Evolutionary conservation across 2,113 vertebrate species (phyloP).

Genomic region (Antechinus flavipes): DNA sequence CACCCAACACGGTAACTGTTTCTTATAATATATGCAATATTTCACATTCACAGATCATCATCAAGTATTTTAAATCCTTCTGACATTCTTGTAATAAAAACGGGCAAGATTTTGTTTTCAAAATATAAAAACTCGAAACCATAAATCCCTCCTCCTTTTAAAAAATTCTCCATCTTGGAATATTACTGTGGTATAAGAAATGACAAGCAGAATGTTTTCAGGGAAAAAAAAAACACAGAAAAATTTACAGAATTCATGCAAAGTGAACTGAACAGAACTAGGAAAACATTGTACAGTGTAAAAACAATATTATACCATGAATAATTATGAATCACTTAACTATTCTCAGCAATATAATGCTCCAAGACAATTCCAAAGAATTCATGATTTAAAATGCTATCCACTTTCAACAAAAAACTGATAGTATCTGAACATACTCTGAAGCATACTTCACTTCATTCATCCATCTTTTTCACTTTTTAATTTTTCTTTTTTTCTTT

Average conservation of each 20-base stretch:
- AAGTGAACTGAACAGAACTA: neutral
- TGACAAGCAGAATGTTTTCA: neutral
- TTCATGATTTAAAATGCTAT: no score
- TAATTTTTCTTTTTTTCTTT: no score
- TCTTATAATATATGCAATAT: neutral
- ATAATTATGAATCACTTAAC: neutral
- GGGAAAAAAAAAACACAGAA: neutral
- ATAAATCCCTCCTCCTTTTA: neutral
- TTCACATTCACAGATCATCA: neutral
- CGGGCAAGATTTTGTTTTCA: neutral
- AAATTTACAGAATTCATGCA: neutral
- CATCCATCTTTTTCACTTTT: no score
- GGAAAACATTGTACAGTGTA: neutral
- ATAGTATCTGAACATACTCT: no score
- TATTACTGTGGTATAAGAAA: neutral
- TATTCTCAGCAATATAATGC: neutral
- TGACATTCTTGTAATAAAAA: neutral
- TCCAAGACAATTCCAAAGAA: neutral
- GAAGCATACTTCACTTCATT: no score
- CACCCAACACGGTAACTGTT: neutral
- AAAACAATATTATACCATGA: neutral
- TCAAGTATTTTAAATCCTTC: neutral
- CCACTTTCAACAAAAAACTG: no score
- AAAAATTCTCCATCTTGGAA: neutral
- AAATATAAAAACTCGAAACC: neutral